A percentile compares a stretch with the other conserved stretches of the same genome.
Conservation (phyloP, 2,113 vertebrate species). For the human region DNA sequence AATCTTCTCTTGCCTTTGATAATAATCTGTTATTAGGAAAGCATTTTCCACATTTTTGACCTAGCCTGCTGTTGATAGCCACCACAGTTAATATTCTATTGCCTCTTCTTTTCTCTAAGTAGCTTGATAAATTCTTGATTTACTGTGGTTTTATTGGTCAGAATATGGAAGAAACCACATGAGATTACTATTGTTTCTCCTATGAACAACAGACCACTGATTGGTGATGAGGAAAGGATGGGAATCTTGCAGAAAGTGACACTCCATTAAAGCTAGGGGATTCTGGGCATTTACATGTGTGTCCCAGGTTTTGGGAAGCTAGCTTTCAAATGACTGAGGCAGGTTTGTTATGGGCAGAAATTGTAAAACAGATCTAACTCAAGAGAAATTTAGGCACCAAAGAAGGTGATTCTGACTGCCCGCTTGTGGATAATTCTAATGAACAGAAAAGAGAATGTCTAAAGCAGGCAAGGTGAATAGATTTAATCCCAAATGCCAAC, state of each 20-base stretch:
- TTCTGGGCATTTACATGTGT: not conserved
- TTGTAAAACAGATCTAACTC: conserved; percentile 26
- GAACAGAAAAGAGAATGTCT: not conserved
- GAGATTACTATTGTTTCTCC: not conserved
- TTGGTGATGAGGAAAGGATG: not conserved
- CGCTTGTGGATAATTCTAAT: conserved; percentile 26
- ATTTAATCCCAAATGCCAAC: not conserved
- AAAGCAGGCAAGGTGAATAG: not conserved
- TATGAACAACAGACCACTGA: not conserved
- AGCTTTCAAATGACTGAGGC: not conserved
- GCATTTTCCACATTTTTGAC: not conserved
- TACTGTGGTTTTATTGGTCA: conserved; percentile 10
- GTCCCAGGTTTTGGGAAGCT: not conserved
- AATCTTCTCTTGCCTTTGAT: not conserved
- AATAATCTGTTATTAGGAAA: conserved; percentile 17
- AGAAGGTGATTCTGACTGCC: conserved; percentile 23
- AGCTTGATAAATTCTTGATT: not conserved
- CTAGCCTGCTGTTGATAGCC: not conserved
- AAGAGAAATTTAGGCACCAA: not conserved
- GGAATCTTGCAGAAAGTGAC: not conserved
- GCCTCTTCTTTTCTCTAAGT: not conserved
- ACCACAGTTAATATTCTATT: not conserved
- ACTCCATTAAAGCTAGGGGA: not conserved
- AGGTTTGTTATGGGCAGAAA: not conserved
- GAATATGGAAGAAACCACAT: not conserved